Conservation (phyloP, 2,888 invertebrate genomes). For the Idaea aversata region DNA sequence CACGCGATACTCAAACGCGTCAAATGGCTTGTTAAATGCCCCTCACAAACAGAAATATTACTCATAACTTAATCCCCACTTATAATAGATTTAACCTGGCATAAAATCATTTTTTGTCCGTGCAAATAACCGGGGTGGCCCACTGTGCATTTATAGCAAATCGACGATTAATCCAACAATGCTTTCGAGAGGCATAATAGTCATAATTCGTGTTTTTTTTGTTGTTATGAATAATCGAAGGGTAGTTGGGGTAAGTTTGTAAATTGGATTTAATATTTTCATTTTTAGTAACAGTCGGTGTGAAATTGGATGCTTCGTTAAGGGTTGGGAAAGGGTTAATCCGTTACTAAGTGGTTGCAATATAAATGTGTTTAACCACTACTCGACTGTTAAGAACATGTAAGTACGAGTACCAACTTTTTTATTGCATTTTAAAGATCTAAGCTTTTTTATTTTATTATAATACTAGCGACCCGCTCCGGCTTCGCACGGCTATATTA, state of each 20-base stretch:
- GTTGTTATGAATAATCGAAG: slow-evolving; percentile 64
- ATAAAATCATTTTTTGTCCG: slow-evolving; percentile 73
- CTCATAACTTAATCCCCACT: slow-evolving; percentile 77
- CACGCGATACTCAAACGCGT: slow-evolving; percentile 70
- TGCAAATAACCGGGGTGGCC: slow-evolving; percentile 65
- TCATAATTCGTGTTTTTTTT: slow-evolving; percentile 73
- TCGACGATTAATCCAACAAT: slow-evolving; percentile 72
- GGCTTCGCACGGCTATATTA: no score
- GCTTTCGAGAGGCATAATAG: slow-evolving; percentile 68
- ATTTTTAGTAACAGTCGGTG: slow-evolving; percentile 73
- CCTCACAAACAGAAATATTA: slow-evolving; percentile 76
- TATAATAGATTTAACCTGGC: slow-evolving; percentile 79
- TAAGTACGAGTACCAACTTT: background rate
- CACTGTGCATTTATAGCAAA: slow-evolving; percentile 62
- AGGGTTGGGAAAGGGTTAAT: slow-evolving; percentile 71
- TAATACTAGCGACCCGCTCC: no score
- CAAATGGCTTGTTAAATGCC: slow-evolving; percentile 75
- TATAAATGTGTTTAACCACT: slow-evolving; percentile 39
- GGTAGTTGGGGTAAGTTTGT: slow-evolving; percentile 62
- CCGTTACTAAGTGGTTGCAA: slow-evolving; percentile 50
- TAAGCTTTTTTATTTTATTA: no score
- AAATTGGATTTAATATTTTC: slow-evolving; percentile 80
- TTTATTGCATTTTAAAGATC: no score
- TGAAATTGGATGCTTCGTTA: slow-evolving; percentile 75
- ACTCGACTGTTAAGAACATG: slow-evolving; percentile 26